These are phyloP conservation scores for Nowickia ferox DNA, from an alignment of 2,888 invertebrate species.

Conservation along the genomic window DNA sequence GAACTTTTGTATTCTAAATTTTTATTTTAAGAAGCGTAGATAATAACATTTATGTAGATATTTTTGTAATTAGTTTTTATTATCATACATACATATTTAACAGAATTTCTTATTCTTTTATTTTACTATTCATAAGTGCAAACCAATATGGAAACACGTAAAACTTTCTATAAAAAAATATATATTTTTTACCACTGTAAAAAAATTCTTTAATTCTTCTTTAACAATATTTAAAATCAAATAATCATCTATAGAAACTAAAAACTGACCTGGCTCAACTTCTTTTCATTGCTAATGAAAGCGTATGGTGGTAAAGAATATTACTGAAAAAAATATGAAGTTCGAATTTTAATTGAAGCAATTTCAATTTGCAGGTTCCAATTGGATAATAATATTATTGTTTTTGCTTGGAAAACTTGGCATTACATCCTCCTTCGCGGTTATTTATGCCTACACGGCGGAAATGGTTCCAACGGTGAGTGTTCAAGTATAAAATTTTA, in stretches of 20 bases:
- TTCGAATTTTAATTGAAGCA: not conserved
- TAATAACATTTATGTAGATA: not conserved
- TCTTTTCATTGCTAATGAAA: too few relatives aligned
- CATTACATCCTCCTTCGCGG: slow-evolving; percentile 86
- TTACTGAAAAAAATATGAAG: not conserved
- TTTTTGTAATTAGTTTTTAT: not conserved
- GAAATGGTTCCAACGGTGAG: slow-evolving; percentile 83
- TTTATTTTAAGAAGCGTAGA: not conserved
- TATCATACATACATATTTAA: slow-evolving; percentile 21
- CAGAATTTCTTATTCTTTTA: slow-evolving; percentile 46
- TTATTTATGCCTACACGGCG: slow-evolving; percentile 86
- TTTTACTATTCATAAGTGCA: slow-evolving; percentile 73
- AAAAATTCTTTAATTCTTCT: not conserved
- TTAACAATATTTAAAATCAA: not conserved
- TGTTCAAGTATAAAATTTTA: slow-evolving; percentile 11
- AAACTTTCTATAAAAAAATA: slow-evolving; percentile 42
- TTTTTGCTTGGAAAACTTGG: slow-evolving; percentile 87
- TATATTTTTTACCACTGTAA: not conserved
- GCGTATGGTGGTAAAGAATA: slow-evolving; percentile 20
- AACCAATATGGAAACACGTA: slow-evolving; percentile 76
- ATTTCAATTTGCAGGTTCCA: slow-evolving; percentile 80
- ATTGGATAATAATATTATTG: slow-evolving; percentile 85
- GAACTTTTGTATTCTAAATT: not conserved
- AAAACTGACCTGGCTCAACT: too few relatives aligned
- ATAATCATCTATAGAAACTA: not conserved